A percentile compares a stretch with the other conserved stretches of the same genome.
Evolutionary conservation across 2,797 vertebrate species (phyloP).

Genomic region (Malurus splendens): DNA sequence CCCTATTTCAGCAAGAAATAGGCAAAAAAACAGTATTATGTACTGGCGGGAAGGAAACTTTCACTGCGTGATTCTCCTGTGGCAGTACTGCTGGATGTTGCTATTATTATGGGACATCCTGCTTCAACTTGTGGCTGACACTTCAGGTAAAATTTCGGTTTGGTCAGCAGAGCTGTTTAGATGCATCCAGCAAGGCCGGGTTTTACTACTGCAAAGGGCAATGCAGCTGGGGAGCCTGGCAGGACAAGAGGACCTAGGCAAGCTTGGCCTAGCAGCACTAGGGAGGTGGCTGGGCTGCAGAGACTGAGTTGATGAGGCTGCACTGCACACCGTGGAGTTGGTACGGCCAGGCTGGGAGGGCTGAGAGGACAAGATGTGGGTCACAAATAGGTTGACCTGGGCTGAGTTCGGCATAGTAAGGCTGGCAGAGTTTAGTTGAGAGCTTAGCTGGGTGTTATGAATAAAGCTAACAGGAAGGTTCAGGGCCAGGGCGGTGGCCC

Average conservation of each 20-base stretch:
- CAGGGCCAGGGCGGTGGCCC: neutral
- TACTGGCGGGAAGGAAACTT: neutral
- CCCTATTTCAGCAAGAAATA: neutral
- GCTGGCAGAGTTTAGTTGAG: neutral
- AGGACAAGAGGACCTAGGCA: neutral
- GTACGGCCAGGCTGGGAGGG: neutral
- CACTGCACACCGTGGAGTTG: fast-evolving
- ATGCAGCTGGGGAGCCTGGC: too few species aligned
- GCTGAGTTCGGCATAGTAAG: neutral
- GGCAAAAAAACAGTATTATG: neutral
- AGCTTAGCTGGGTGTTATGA: too few species aligned
- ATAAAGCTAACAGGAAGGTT: neutral
- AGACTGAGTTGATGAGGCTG: neutral
- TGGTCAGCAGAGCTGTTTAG: neutral
- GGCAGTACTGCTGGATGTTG: neutral
- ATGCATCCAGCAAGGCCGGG: neutral
- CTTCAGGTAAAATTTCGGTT: neutral
- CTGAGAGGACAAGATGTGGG: neutral
- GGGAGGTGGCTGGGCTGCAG: fast-evolving
- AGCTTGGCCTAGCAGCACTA: neutral
- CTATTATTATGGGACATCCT: neutral
- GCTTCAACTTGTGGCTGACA: neutral
- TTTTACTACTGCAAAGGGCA: neutral
- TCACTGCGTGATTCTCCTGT: too few species aligned
- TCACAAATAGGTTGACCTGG: too few species aligned